Evolutionary conservation across 1,140 invertebrate genomes (phyloP).

Genomic region (Heliconius eleuchia): DNA sequence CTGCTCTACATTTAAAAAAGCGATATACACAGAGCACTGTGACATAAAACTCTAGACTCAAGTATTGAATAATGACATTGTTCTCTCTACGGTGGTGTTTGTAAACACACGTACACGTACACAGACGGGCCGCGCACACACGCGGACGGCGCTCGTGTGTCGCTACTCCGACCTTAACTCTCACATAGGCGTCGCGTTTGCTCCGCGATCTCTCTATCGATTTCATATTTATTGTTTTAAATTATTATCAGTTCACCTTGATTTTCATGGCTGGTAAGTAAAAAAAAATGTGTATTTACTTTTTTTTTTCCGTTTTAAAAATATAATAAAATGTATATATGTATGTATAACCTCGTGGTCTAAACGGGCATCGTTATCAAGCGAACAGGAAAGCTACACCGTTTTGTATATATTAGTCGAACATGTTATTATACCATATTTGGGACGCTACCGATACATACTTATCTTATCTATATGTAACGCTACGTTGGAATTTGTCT

Average conservation of each 20-base stretch:
- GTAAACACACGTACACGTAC: constrained; percentile 51
- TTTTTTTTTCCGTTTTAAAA: constrained; percentile 1
- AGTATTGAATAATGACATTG: constrained; percentile 75
- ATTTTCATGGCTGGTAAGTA: constrained; percentile 77
- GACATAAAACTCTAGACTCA: constrained; percentile 61
- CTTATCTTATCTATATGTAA: constrained; percentile 51
- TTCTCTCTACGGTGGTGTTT: constrained; percentile 64
- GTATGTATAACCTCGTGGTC: constrained; percentile 1
- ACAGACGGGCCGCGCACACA: constrained; percentile 43
- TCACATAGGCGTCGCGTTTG: constrained; percentile 64
- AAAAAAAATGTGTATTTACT: neutral
- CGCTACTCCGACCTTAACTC: constrained; percentile 53
- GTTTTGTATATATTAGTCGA: constrained; percentile 32
- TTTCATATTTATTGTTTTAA: constrained; percentile 52
- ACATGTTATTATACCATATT: constrained; percentile 30
- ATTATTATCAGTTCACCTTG: constrained; percentile 63
- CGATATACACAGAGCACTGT: constrained; percentile 34
- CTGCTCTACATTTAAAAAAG: constrained; percentile 6
- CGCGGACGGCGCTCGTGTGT: constrained; percentile 35
- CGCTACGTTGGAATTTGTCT: constrained; percentile 40
- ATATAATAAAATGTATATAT: neutral
- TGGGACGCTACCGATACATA: constrained; percentile 38
- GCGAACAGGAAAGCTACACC: constrained; percentile 35
- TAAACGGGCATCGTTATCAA: constrained; percentile 24
- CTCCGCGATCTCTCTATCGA: constrained; percentile 73